Evolutionary conservation across 2,797 vertebrate genomes (phyloP).

Genomic region (Poecilia wingei): DNA sequence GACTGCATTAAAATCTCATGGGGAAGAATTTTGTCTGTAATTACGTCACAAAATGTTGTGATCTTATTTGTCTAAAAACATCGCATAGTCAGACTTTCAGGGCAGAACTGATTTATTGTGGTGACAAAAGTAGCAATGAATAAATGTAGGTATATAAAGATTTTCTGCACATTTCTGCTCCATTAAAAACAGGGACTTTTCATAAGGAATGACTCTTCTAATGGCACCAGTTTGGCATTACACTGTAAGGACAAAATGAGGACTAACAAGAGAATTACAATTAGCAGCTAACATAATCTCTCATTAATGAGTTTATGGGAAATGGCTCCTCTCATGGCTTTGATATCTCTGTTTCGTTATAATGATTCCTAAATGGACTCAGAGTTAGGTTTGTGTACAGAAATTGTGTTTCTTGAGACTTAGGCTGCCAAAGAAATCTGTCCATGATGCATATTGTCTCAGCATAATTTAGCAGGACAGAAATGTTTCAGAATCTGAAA

Average conservation of each 20-base stretch:
- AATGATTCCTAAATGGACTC: neutral
- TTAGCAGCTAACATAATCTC: slow-evolving; percentile 3
- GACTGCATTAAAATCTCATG: neutral
- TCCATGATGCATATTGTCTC: neutral
- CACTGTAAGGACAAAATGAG: neutral
- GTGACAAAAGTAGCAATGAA: neutral
- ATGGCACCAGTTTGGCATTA: neutral
- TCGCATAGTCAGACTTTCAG: neutral
- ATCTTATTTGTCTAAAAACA: neutral
- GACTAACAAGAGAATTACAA: neutral
- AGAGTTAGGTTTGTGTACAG: neutral
- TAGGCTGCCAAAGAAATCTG: neutral
- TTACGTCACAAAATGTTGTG: neutral
- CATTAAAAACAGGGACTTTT: neutral
- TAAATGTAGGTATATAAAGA: neutral
- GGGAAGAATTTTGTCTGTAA: neutral
- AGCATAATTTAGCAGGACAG: neutral
- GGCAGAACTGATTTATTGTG: neutral
- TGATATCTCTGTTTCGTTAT: neutral
- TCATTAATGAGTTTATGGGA: slow-evolving; percentile 5
- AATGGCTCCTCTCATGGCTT: neutral
- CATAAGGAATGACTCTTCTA: neutral
- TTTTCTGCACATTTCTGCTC: neutral
- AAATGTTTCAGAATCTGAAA: neutral
- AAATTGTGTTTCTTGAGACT: neutral